Evolutionary conservation across 2,113 vertebrate species (phyloP).

Genomic region (Asarcornis scutulata): DNA sequence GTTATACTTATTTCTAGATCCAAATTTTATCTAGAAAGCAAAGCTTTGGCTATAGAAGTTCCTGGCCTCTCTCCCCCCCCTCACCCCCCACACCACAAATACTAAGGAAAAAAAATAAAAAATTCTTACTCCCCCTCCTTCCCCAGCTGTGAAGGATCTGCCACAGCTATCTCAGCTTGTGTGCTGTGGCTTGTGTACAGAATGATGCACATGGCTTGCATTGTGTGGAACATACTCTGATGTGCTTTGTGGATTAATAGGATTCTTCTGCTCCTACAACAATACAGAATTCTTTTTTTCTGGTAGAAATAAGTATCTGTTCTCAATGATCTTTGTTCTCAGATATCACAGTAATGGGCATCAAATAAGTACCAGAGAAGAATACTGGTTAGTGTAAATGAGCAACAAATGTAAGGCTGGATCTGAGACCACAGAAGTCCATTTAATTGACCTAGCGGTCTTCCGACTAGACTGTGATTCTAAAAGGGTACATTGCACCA

Average conservation of each 20-base stretch:
- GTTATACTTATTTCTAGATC: background rate
- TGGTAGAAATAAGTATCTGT: slow-evolving; percentile 32
- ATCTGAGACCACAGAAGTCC: background rate
- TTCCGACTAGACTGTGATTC: background rate
- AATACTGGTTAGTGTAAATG: slow-evolving; percentile 33
- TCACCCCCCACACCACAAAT: background rate
- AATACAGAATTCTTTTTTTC: slow-evolving; percentile 7
- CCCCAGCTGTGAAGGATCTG: background rate
- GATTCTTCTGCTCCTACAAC: slow-evolving; percentile 50
- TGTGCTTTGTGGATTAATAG: slow-evolving; percentile 26
- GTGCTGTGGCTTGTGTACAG: background rate
- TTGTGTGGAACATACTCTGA: background rate
- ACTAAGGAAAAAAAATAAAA: background rate
- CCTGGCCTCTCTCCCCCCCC: too few relatives aligned
- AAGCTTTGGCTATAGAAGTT: background rate
- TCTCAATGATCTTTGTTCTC: slow-evolving; percentile 58
- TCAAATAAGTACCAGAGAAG: slow-evolving; percentile 50
- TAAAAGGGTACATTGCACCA: background rate
- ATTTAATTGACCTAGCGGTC: background rate
- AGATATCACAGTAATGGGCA: slow-evolving; percentile 47
- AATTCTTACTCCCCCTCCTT: background rate
- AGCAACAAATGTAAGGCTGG: slow-evolving; percentile 58
- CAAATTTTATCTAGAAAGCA: background rate
- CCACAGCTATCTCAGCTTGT: background rate
- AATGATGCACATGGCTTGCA: slow-evolving; percentile 26